Evolutionary conservation across 2,797 vertebrate species (phyloP), one percentile per base, ranked within the genome.

Genomic region (Micromesistius poutassou): DNA sequence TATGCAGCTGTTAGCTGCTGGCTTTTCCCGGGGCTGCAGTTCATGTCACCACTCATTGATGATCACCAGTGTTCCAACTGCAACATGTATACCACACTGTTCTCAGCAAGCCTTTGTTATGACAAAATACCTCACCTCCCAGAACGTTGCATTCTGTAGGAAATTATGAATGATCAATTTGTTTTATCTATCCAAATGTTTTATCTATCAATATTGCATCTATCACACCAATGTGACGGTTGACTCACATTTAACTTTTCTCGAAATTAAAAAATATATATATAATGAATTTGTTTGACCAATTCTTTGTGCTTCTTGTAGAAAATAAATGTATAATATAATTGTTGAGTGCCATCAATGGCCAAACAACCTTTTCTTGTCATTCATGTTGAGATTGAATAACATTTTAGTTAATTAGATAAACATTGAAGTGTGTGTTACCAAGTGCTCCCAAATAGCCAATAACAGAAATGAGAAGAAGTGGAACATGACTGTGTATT

Each of bases 1-100:
- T 75, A 14, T 79, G 85, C 91, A 93, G 91, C 92, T 93, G 92
- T 89, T 91, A 92, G 91, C 90, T 91, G 90, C 38, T n/a, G 80
- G 80, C 88, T 90, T 82, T 55, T 22, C 55, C 25, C 55, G 5
- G 16, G 79, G 71, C 76, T 89, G 88, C 85, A 87, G 83, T 86
- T 82, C 78, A 87, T 92, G 92, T 93, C 93, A 93, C 87, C 84
- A 62, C 84, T 62, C 55, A 62, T n/a, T 62, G 14, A 62, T 62
- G 7, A 22, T 6, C 55, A 22, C 55, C 6, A 50, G 46, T 19
- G 46, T 50, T 50, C 46, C 14, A 22, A 55, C 46, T 62, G 55
- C 55, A 25, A 2, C 22, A 25, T 22, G 16, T 50, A 19, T 19
- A 50, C 14, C 55, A 62, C 22, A 62, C 55, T 2, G 22, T 19